phyloP scores from a whole-genome alignment of 2,888 invertebrate species.

The Cephus sareptanus region DNA sequence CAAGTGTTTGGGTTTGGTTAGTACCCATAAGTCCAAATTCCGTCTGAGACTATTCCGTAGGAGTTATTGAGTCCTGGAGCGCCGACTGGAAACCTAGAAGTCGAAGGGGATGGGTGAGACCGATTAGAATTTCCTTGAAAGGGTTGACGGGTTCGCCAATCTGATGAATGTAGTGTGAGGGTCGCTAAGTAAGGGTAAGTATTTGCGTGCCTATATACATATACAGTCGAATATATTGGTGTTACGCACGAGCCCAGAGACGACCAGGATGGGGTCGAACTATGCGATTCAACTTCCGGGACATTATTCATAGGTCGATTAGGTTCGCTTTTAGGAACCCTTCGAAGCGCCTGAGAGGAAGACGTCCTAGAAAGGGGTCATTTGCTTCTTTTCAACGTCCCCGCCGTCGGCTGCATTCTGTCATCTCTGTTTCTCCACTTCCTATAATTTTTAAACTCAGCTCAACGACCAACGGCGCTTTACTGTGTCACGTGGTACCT shows the following conservation, averaged over 20 bases:
- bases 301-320: conserved; percentile 38
- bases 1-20: conserved; percentile 15
- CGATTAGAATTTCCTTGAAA: conserved; percentile 49
- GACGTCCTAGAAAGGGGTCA: not conserved
- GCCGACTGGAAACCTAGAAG: not conserved
- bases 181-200: not conserved
- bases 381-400: not conserved
- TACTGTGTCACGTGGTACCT: not conserved
- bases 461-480: not conserved
- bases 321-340: conserved; percentile 14
- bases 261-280: not conserved
- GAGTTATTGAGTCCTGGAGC: conserved; percentile 29
- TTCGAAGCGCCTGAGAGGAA: not conserved
- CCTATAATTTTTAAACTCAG: not conserved
- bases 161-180: not conserved
- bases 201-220: not conserved
- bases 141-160: not conserved
- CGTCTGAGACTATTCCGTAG: conserved; percentile 27
- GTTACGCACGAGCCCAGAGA: not conserved
- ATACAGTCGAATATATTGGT: not conserved
- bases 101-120: conserved; percentile 6
- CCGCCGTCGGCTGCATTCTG: not conserved
- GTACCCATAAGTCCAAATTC: conserved; percentile 13
- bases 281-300: conserved; percentile 8
- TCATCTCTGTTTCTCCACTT: not conserved